Evolutionary conservation across 1,140 invertebrate species (phyloP).

Genomic region (Drosophila malerkotliana): DNA sequence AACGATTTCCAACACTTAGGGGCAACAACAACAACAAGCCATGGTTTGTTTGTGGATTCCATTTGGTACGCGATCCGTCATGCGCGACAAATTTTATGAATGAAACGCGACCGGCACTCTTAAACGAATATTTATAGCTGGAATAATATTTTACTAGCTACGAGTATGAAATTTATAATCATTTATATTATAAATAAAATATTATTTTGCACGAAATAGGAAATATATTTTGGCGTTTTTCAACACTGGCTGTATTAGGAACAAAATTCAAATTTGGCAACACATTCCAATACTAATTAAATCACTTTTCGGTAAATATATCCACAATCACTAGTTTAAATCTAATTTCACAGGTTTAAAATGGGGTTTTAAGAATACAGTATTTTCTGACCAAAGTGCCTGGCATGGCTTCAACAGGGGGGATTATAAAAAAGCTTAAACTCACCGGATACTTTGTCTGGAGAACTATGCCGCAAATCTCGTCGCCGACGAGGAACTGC

Average conservation of each 20-base stretch:
- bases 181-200: conserved; percentile 6
- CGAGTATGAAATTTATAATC: conserved; percentile 5
- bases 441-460: conserved; percentile 95
- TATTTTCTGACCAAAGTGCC: background rate
- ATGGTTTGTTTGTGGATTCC: conserved; percentile 68
- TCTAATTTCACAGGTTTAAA: too few species aligned
- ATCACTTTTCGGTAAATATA: background rate
- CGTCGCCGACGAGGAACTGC: conserved; percentile 99
- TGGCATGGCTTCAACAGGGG: conserved; percentile 27
- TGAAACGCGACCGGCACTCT: conserved; percentile 52
- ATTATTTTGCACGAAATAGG: background rate
- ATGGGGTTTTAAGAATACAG: too few species aligned
- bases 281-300: background rate
- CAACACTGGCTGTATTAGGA: conserved; percentile 17
- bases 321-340: background rate
- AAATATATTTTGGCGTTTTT: conserved; percentile 6
- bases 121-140: background rate
- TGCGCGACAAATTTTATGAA: conserved; percentile 61
- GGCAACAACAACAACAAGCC: conserved; percentile 44
- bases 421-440: conserved; percentile 5
- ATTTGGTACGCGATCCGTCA: conserved; percentile 38
- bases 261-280: conserved; percentile 2
- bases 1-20: background rate
- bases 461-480: conserved; percentile 99
- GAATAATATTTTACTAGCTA: conserved; percentile 2